Conservation (phyloP, 1,140 invertebrate genomes). For the Archivesica marissinica region DNA sequence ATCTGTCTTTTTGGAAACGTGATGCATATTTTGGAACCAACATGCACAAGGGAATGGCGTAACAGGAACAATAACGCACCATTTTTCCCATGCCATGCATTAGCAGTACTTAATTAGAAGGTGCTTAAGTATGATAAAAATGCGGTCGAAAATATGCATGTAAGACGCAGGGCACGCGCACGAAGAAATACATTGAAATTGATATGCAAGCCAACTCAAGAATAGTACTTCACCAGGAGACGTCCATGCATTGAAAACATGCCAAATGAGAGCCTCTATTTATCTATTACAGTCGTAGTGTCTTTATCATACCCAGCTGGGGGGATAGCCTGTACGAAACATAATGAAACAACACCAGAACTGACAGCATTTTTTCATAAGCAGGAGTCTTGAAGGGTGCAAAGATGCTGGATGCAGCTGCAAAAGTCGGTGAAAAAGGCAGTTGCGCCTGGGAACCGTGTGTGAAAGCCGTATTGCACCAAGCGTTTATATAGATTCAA, state of each 20-base stretch:
- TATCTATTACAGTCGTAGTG: constrained; percentile 52
- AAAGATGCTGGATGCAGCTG: constrained; percentile 50
- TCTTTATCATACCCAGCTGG: constrained; percentile 45
- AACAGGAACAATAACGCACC: constrained; percentile 6
- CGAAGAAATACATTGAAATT: constrained; percentile 48
- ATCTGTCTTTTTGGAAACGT: constrained; percentile 20
- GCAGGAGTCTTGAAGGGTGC: constrained; percentile 33
- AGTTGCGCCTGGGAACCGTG: constrained; percentile 33
- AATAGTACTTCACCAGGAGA: not conserved
- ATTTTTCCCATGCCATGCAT: constrained; percentile 7
- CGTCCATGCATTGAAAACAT: constrained; percentile 11
- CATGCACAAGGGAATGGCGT: constrained; percentile 11
- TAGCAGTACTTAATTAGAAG: constrained; percentile 16
- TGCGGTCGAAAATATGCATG: constrained; percentile 29
- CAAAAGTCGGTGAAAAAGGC: constrained; percentile 46
- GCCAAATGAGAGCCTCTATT: constrained; percentile 40
- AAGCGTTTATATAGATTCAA: constrained; percentile 48
- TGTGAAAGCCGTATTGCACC: constrained; percentile 39
- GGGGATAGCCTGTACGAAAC: not conserved
- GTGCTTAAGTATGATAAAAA: constrained; percentile 42
- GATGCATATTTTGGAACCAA: constrained; percentile 19
- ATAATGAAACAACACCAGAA: constrained; percentile 15
- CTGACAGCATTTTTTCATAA: constrained; percentile 35
- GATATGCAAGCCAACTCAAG: constrained; percentile 12
- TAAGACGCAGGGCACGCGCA: constrained; percentile 11